Conservation (phyloP, 2,888 invertebrate genomes). For the Apamea epomidion region DNA sequence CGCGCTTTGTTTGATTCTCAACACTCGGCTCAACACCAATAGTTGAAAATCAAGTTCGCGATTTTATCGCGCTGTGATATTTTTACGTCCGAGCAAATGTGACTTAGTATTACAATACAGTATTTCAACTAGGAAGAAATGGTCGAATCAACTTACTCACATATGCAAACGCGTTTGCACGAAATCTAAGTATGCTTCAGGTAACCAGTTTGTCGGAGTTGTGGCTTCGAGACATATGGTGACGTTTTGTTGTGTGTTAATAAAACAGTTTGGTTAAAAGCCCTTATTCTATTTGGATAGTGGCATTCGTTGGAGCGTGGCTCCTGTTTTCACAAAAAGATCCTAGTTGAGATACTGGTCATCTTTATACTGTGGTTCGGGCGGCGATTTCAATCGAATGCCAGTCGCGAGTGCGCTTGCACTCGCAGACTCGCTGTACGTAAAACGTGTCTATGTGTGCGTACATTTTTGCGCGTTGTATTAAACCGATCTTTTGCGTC, state of each 20-base stretch:
- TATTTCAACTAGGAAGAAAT: background rate
- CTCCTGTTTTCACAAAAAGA: background rate
- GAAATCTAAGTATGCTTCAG: background rate
- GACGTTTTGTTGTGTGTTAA: background rate
- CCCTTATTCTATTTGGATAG: too few relatives aligned
- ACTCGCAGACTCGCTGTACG: too few relatives aligned
- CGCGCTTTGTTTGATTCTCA: too few relatives aligned
- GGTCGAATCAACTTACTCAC: background rate
- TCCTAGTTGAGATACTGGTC: background rate
- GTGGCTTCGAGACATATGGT: background rate
- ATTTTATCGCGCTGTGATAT: background rate
- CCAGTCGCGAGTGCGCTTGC: background rate
- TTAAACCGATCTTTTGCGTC: background rate
- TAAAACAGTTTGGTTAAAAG: too few relatives aligned
- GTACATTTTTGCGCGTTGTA: background rate
- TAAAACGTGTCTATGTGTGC: background rate
- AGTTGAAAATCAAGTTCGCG: background rate
- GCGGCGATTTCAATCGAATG: conserved; percentile 2
- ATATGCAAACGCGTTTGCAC: background rate
- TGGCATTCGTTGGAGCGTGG: too few relatives aligned
- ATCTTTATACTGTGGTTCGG: background rate
- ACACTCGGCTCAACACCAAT: too few relatives aligned
- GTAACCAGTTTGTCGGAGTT: background rate
- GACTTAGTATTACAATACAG: background rate
- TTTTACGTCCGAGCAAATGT: too few relatives aligned